phyloP scores from a whole-genome alignment of 2,888 invertebrate genomes.

The Athripsodes cinereus region DNA sequence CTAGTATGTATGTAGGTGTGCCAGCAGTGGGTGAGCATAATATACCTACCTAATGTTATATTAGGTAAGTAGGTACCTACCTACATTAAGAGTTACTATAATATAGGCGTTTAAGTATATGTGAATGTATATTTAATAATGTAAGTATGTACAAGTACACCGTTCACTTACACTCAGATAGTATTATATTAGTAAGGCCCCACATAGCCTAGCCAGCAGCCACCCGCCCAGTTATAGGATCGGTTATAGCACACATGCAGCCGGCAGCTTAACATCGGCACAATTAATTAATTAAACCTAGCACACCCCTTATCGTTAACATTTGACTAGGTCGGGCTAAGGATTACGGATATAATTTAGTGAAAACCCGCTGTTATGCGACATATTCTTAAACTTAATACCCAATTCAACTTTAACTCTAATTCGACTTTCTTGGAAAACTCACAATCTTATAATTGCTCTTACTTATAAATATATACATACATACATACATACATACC shows the following conservation, averaged over 20 bases:
- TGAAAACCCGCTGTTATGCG: conserved; percentile 10
- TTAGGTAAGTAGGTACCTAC: too few relatives aligned
- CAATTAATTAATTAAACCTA: conserved; percentile 24
- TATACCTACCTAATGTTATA: too few relatives aligned
- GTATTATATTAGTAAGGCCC: neutral
- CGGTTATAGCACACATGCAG: conserved; percentile 18
- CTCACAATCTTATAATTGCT: too few relatives aligned
- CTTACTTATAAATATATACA: too few relatives aligned
- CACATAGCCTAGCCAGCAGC: neutral
- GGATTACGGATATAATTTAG: conserved; percentile 20
- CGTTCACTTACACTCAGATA: neutral
- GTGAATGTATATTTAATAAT: too few relatives aligned
- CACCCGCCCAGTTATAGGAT: neutral
- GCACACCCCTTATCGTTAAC: conserved; percentile 18
- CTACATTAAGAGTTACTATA: neutral
- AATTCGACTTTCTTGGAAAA: too few relatives aligned
- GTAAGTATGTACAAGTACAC: neutral
- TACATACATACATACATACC: too few relatives aligned
- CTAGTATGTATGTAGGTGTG: neutral
- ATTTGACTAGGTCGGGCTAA: conserved; percentile 19
- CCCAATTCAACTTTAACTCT: neutral
- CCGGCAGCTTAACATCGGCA: conserved; percentile 23
- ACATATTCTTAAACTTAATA: conserved; percentile 2
- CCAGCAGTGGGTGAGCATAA: neutral
- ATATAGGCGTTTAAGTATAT: too few relatives aligned